These are phyloP conservation scores for Capreolus pygargus DNA, from an alignment of 2,113 vertebrate species.

Conservation along the genomic window DNA sequence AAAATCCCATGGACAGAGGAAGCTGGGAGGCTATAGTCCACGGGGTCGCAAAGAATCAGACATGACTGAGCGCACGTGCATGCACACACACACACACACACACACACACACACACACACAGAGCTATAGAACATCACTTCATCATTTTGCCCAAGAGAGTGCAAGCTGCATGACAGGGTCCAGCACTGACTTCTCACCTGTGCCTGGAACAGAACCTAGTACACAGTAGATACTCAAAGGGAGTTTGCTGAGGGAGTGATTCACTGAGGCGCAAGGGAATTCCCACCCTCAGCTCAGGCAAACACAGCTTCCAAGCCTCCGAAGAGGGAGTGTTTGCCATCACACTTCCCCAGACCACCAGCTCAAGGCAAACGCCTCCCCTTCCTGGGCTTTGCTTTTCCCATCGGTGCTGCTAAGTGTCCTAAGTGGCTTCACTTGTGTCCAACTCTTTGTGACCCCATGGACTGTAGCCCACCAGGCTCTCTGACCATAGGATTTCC, in stretches of 20 bases:
- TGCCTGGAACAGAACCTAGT: neutral
- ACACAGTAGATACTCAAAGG: neutral
- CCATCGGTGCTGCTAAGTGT: neutral
- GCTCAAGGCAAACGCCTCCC: too few species aligned
- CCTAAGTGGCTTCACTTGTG: neutral
- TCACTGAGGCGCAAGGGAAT: neutral
- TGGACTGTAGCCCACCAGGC: neutral
- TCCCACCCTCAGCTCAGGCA: neutral
- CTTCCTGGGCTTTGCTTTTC: neutral
- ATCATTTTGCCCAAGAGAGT: neutral
- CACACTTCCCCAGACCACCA: neutral
- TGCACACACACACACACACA: neutral
- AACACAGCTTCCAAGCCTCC: neutral
- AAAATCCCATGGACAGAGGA: neutral
- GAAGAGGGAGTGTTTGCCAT: neutral
- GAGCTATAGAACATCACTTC: neutral
- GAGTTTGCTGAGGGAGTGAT: neutral
- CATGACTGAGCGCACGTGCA: accelerated
- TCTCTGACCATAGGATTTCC: neutral
- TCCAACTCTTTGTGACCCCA: neutral
- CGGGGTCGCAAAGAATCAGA: neutral
- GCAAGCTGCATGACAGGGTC: neutral
- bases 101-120: too few species aligned
- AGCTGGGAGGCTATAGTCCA: neutral
- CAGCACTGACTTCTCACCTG: neutral